These are phyloP conservation scores for Himalopsyche kuldschensis DNA, from an alignment of 2,888 invertebrate species.

Conservation along the genomic window DNA sequence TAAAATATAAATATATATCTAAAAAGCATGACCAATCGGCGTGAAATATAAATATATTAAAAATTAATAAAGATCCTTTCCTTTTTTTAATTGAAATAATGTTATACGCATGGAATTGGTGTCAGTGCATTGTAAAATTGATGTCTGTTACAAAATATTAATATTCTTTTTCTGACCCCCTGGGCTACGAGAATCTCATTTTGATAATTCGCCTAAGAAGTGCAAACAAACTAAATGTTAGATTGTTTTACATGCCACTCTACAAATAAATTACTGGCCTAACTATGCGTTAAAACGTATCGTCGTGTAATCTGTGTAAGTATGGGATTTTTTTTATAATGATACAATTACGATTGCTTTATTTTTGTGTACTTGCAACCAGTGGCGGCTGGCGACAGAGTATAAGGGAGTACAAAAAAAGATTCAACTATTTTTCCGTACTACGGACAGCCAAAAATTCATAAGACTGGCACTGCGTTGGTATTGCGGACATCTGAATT, in stretches of 20 bases:
- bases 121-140: not conserved
- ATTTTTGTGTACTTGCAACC: too few relatives aligned
- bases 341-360: too few relatives aligned
- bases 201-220: not conserved
- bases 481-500: too few relatives aligned
- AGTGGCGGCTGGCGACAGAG: too few relatives aligned
- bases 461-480: too few relatives aligned
- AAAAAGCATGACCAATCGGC: not conserved
- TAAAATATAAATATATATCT: not conserved
- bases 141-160: not conserved
- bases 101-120: not conserved
- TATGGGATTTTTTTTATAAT: not conserved
- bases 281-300: not conserved
- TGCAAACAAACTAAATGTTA: not conserved
- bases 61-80: not conserved
- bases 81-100: not conserved
- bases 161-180: not conserved
- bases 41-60: not conserved
- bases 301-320: not conserved
- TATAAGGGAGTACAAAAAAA: too few relatives aligned
- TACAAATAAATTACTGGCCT: not conserved
- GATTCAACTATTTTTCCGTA: too few relatives aligned
- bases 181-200: not conserved
- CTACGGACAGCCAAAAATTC: too few relatives aligned
- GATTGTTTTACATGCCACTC: not conserved